These are phyloP conservation scores for Umimayanthus chanpuru DNA, from an alignment of 92 coral and sea anemone genomes.

Conservation along the genomic window DNA sequence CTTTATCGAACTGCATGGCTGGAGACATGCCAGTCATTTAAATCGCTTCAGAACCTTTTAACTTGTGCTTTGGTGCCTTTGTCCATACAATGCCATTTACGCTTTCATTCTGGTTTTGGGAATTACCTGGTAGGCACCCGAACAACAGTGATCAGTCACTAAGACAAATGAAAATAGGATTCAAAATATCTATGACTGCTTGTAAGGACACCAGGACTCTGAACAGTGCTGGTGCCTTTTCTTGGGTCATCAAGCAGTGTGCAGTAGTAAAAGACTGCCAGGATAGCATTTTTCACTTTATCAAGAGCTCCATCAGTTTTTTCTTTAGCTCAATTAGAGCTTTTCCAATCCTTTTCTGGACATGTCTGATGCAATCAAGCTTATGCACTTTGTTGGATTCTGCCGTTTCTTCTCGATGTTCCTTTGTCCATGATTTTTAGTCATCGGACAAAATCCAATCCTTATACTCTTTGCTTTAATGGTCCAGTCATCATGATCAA, in stretches of 20 bases:
- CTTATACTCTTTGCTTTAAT: constrained; percentile 43
- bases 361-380: constrained; percentile 42
- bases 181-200: constrained; percentile 37
- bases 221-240: constrained; percentile 22
- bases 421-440: constrained; percentile 32
- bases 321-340: constrained; percentile 7
- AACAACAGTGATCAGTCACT: constrained; percentile 44
- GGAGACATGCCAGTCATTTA: constrained; percentile 57
- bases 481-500: constrained; percentile 13
- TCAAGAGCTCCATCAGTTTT: constrained; percentile 18
- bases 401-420: constrained; percentile 48
- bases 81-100: constrained; percentile 46
- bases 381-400: constrained; percentile 46
- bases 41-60: constrained; percentile 51
- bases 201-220: constrained; percentile 38
- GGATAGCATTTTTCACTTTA: constrained; percentile 16
- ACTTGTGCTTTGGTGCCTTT: constrained; percentile 46
- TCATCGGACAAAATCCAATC: constrained; percentile 41
- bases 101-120: constrained; percentile 38
- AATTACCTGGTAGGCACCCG: constrained; percentile 42
- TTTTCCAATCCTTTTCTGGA: not conserved
- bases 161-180: constrained; percentile 41
- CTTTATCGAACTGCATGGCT: constrained; percentile 43
- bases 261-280: constrained; percentile 22
- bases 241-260: constrained; percentile 3